Base-by-base conservation (phyloP, 2,113 vertebrate species). In the Puffinus mauretanicus region DNA sequence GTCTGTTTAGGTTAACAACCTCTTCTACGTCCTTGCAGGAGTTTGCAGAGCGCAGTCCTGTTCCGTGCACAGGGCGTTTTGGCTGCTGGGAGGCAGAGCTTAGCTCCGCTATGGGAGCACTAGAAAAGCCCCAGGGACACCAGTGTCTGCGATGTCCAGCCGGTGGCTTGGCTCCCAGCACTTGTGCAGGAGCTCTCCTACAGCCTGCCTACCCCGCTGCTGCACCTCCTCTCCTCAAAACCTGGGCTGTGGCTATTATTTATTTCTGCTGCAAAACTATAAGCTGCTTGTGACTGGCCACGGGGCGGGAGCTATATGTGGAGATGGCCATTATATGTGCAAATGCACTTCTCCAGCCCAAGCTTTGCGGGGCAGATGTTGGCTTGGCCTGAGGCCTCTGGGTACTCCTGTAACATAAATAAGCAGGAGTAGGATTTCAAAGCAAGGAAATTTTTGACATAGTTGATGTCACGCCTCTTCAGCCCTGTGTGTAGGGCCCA, bases 371-470 rank as follows among this genome's bases (percentile, higher is more conserved):
- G 88, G 82, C 86, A 57, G 47, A 57, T 72, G 32, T 38, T 77
- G 93, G 62, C 51, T 90, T 85, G 90, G 82, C 82, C 82, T 79
- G 91, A 54, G 38, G 85, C 82, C 71, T 73, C 94, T 92, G 77
- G 66, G 51, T 93, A 4, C 82, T 94, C 38, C 62, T 60, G 46
- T 49, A 93, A 86, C 16, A 7, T 80, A 90, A 95, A 92, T 90
- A 94, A 94, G 82, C 67, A 92, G 90, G 94, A 75, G 76, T 64
- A 90, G 80, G 81, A 65, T 95, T 96, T 95, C 91, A 93, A 93
- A 87, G 86, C 75, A 75, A 88, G 93, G 65, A 70, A 34, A 82
- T 90, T 90, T 95, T 95, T 93, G 42, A 58, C 60, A 42, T 86
- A 92, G 91, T 81, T 96, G 79, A 52, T 71, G 51, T 88, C 58